Conservation (phyloP, 2,113 vertebrate species). For the Sus scrofa region DNA sequence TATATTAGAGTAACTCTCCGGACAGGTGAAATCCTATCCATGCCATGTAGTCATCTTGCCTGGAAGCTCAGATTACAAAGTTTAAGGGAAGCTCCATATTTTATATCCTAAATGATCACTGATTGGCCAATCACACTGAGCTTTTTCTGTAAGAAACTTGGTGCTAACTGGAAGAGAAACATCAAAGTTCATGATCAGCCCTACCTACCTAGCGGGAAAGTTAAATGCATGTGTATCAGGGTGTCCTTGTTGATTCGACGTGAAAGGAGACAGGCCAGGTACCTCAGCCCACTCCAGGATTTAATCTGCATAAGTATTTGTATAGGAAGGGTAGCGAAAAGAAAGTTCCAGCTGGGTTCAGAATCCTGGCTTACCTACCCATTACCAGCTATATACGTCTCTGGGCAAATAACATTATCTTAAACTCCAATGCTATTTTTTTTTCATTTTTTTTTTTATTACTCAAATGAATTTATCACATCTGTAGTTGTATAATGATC, state of each 20-base stretch:
- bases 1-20: background rate
- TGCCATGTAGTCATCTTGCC: background rate
- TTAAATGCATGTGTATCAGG: background rate
- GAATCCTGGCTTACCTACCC: background rate
- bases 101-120: background rate
- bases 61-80: background rate
- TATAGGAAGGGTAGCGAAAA: background rate
- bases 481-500: too few relatives aligned
- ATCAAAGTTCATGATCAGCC: background rate
- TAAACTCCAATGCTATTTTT: conserved; percentile 9
- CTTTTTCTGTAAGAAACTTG: background rate
- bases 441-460: too few relatives aligned
- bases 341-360: background rate
- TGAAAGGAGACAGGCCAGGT: background rate
- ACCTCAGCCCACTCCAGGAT: background rate
- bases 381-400: background rate
- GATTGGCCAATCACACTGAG: background rate
- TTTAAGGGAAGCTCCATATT: background rate
- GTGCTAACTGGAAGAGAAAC: background rate
- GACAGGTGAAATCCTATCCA: background rate
- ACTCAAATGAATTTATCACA: too few relatives aligned
- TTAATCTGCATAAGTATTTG: background rate
- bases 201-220: background rate
- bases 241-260: background rate
- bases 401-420: background rate